Percentiles rank a stretch among this genome's conserved stretches.
Conservation (phyloP, 2,888 invertebrate species). For the Drosophila acutilabella region DNA sequence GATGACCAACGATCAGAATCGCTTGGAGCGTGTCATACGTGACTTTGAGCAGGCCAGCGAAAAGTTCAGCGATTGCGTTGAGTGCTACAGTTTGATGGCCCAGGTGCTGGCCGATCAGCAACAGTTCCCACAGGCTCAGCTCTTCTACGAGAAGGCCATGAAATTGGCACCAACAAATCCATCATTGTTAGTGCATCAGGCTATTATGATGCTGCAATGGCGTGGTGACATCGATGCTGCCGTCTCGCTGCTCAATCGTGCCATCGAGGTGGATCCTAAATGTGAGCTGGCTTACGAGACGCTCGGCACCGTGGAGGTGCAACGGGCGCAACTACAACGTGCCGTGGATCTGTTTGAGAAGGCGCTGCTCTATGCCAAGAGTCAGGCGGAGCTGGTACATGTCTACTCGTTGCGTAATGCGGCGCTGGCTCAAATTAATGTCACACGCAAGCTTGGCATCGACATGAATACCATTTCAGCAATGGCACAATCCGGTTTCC, state of each 20-base stretch:
- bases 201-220: constrained; percentile 93
- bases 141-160: constrained; percentile 92
- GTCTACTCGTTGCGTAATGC: constrained; percentile 95
- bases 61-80: constrained; percentile 93
- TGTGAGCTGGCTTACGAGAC: constrained; percentile 98
- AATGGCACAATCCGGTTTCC: constrained; percentile 71
- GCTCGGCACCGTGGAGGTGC: constrained; percentile 96
- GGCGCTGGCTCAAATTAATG: constrained; percentile 94
- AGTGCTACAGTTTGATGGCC: constrained; percentile 95
- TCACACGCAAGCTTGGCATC: constrained; percentile 91
- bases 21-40: constrained; percentile 88
- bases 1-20: constrained; percentile 87
- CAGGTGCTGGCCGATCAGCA: constrained; percentile 95
- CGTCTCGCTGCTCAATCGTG: constrained; percentile 91
- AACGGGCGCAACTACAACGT: constrained; percentile 91
- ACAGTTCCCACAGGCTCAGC: constrained; percentile 93
- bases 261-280: constrained; percentile 94
- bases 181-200: constrained; percentile 94
- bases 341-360: constrained; percentile 95
- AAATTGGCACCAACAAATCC: constrained; percentile 94
- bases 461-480: constrained; percentile 85
- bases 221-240: constrained; percentile 93
- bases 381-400: constrained; percentile 95
- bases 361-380: constrained; percentile 93
- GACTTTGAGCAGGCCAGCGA: constrained; percentile 91